Conservation (phyloP, 2,797 vertebrate genomes). For the Lepus townsendii region DNA sequence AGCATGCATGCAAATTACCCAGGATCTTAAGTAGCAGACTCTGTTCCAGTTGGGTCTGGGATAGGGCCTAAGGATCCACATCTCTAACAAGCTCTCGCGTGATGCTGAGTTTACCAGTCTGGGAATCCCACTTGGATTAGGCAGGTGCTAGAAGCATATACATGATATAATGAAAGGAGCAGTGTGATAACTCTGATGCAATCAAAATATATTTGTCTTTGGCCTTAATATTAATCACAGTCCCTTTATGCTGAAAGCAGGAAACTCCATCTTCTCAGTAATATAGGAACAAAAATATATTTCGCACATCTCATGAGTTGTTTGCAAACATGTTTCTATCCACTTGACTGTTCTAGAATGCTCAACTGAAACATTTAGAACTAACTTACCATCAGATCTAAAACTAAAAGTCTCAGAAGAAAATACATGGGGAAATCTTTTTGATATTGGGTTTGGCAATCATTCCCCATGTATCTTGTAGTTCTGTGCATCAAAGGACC, state of each 20-base stretch:
- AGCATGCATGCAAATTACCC: neutral
- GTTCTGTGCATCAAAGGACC: neutral
- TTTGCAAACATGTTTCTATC: conserved; percentile 43
- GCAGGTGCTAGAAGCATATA: neutral
- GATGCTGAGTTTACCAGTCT: neutral
- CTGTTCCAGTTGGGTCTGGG: neutral
- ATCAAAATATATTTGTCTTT: neutral
- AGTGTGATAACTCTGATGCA: neutral
- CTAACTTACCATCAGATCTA: neutral
- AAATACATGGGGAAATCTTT: neutral
- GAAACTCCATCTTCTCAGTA: conserved; percentile 55
- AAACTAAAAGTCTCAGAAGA: neutral
- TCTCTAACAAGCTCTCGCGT: conserved; percentile 29
- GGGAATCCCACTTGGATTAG: neutral
- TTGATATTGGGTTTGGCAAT: neutral
- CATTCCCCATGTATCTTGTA: neutral
- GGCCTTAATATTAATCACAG: neutral
- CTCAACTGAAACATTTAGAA: conserved; percentile 23
- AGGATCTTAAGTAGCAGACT: conserved; percentile 15
- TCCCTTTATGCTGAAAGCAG: neutral
- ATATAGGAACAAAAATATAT: neutral
- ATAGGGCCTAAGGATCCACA: neutral
- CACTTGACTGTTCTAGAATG: neutral
- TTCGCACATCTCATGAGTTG: neutral
- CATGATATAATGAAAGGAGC: neutral